These are phyloP conservation scores for Semicossyphus pulcher DNA, from an alignment of 2,113 vertebrate species.

Conservation along the genomic window DNA sequence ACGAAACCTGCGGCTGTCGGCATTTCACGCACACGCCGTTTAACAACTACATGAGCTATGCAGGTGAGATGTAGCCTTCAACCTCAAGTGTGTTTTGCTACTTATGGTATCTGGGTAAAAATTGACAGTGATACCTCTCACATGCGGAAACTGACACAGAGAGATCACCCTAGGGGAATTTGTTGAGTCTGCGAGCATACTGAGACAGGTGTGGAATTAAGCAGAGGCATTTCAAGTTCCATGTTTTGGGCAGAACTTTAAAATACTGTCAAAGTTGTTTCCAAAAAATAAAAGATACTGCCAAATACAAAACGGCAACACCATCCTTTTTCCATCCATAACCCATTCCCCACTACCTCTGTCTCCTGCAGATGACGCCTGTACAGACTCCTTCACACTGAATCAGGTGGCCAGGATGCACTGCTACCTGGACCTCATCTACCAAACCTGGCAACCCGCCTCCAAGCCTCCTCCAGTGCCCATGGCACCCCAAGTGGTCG, in stretches of 20 bases:
- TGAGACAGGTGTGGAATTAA: conserved; percentile 53
- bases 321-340: background rate
- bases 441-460: conserved; percentile 93
- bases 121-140: conserved; percentile 36
- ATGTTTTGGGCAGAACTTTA: background rate
- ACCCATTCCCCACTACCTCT: background rate
- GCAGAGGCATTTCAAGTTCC: conserved; percentile 34
- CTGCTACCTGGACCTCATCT: conserved; percentile 97
- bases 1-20: conserved; percentile 92
- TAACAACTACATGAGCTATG: conserved; percentile 99
- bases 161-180: conserved; percentile 24
- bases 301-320: background rate
- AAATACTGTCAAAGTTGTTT: background rate
- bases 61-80: conserved; percentile 84
- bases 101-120: too few species aligned
- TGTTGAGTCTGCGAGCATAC: conserved; percentile 40
- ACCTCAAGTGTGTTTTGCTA: conserved; percentile 3
- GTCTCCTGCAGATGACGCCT: conserved; percentile 90
- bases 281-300: background rate
- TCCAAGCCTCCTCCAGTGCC: conserved; percentile 90
- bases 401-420: conserved; percentile 99
- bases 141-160: conserved; percentile 22
- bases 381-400: conserved; percentile 96
- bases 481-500: conserved; percentile 91
- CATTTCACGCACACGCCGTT: conserved; percentile 93